Evolutionary conservation across 2,888 invertebrate genomes (phyloP).

Genomic region (Clanis bilineata): DNA sequence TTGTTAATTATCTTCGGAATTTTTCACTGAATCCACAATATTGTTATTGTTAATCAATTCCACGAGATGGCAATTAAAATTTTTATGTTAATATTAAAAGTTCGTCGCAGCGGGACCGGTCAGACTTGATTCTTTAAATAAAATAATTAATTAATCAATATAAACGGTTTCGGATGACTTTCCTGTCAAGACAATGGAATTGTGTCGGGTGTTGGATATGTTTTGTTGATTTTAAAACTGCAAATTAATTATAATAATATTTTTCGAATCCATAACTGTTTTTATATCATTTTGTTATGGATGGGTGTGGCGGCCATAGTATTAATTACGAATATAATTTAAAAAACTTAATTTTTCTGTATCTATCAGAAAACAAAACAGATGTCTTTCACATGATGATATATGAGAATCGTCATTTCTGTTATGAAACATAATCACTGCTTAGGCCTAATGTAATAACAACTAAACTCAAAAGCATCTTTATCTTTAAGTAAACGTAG

Average conservation of each 20-base stretch:
- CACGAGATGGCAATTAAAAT: conserved; percentile 65
- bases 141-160: conserved; percentile 68
- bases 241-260: neutral
- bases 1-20: conserved; percentile 9
- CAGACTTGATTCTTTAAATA: conserved; percentile 45
- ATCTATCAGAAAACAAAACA: no score
- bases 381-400: no score
- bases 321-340: no score
- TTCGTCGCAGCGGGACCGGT: conserved; percentile 55
- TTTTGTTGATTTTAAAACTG: neutral
- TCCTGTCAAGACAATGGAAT: conserved; percentile 36
- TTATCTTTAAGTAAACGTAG: no score
- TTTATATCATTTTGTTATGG: neutral
- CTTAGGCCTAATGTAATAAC: no score
- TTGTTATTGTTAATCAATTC: conserved; percentile 19
- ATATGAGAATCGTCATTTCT: no score
- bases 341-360: no score
- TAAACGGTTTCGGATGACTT: conserved; percentile 51
- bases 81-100: conserved; percentile 66
- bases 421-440: no score
- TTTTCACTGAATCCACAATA: conserved; percentile 14
- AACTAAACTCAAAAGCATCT: no score
- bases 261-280: neutral
- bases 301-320: neutral
- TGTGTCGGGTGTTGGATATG: neutral